A percentile compares a stretch with the other conserved stretches of the same genome.
Conservation (phyloP, 30 jellyfish, hydroid and myxozoan species). For the Hydractinia echinata region DNA sequence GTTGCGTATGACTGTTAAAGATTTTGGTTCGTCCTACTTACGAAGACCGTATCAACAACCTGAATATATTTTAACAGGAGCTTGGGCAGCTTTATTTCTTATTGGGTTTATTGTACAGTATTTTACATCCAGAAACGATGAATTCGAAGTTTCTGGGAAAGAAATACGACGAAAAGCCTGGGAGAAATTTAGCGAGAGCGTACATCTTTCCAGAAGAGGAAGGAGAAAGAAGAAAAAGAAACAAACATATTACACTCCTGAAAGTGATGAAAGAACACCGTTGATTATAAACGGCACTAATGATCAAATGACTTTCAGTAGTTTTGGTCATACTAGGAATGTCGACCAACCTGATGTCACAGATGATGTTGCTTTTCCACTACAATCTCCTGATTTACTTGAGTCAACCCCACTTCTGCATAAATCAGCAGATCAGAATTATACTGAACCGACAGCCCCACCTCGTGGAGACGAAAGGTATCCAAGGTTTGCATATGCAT, state of each 20-base stretch:
- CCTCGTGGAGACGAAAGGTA: no score
- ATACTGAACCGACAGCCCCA: no score
- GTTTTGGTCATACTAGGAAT: no score
- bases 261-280: constrained; percentile 15
- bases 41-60: constrained; percentile 50
- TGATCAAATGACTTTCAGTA: no score
- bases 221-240: background rate
- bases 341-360: no score
- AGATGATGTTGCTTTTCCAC: no score
- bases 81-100: constrained; percentile 19
- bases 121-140: constrained; percentile 23
- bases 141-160: background rate
- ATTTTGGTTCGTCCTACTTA: constrained; percentile 49
- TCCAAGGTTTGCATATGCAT: no score
- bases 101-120: constrained; percentile 26
- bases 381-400: no score
- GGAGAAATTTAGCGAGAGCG: constrained; percentile 12
- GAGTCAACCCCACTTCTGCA: no score
- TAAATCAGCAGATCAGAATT: no score
- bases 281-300: background rate
- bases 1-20: constrained; percentile 48
- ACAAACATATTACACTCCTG: background rate
- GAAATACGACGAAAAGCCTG: constrained; percentile 18
- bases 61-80: constrained; percentile 27
- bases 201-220: background rate